These are phyloP conservation scores for Erythrolamprus reginae DNA, from an alignment of 2,113 vertebrate genomes.

Conservation along the genomic window DNA sequence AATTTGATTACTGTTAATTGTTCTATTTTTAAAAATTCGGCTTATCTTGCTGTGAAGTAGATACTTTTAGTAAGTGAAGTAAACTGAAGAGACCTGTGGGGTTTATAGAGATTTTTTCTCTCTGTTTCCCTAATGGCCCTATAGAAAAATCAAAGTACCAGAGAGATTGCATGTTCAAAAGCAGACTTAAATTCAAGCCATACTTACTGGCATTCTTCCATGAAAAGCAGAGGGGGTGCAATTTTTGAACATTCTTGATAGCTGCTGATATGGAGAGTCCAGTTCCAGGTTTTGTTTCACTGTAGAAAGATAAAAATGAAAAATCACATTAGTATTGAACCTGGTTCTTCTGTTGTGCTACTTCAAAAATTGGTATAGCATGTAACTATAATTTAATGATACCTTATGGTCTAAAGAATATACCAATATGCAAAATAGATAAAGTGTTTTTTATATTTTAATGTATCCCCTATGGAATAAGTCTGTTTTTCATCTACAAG, in stretches of 20 bases:
- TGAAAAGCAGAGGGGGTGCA: neutral
- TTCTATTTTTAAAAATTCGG: constrained; percentile 30
- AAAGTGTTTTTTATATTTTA: neutral
- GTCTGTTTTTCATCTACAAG: neutral
- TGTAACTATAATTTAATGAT: neutral
- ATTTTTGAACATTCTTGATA: constrained; percentile 8
- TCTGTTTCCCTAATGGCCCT: neutral
- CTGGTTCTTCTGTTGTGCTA: neutral
- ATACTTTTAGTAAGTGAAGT: constrained; percentile 27
- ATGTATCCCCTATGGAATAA: neutral
- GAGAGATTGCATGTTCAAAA: constrained; percentile 19
- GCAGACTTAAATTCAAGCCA: constrained; percentile 20
- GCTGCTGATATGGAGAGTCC: neutral
- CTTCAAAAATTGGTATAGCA: neutral
- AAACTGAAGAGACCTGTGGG: constrained; percentile 51
- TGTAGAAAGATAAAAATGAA: constrained; percentile 12
- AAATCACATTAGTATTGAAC: neutral
- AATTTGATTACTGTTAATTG: neutral
- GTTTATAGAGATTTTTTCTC: constrained; percentile 37
- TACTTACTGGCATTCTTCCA: constrained; percentile 17
- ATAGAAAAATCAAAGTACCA: constrained; percentile 18
- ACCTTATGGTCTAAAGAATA: neutral
- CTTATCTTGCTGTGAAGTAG: neutral
- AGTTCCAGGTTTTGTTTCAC: neutral
- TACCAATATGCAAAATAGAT: neutral